Evolutionary conservation across 2,113 vertebrate genomes (phyloP), one percentile per base, ranked within the genome.

Genomic region (Chamaea fasciata): DNA sequence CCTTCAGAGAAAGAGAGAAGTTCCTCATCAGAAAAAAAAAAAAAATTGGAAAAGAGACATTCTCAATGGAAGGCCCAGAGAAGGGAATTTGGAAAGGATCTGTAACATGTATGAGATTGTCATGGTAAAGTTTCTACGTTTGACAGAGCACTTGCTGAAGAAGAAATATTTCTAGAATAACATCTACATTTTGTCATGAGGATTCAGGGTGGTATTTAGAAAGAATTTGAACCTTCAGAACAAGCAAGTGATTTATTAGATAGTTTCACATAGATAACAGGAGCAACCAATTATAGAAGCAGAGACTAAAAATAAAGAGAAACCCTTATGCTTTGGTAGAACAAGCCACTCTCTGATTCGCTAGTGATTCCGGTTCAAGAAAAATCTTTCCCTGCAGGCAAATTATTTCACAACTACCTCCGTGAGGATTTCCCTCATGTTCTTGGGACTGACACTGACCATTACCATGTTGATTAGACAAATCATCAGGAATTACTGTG

Each of bases 1-100:
- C 99, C 99, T 99, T 39, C 6, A 87, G 73, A 78, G 49, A 93
- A 59, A 85, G 47, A 82, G 8, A 89, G 10, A 80, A 60, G 13
- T 73, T 82, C n/a, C 59, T 82, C 0, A 10, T 82, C 53, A 83
- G 39, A 39, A 88, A n/a, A 59, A 42, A 88, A n/a, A 59, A 42
- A 46, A 16, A 35, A 27, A 7, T 41, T 50, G 33, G n/a, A 37
- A 85, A 77, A 63, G 16, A 86, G 11, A 19, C 16, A 20, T 55
- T 68, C 26, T 69, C 30, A 73, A 79, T 49, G 8, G 80, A 83
- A 67, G 37, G 11, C 27, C 31, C 11, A 21, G 28, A 79, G n/a
- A 50, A 23, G 10, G 10, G 53, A 55, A 80, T 77, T 60, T 69
- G 39, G 39, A 85, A 76, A 85, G 15, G 3, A 52, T 44, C 42